Percentiles rank a stretch among this genome's conserved stretches.
These are phyloP conservation scores for Valencia hispanica DNA, from an alignment of 2,797 vertebrate genomes.

Conservation along the genomic window DNA sequence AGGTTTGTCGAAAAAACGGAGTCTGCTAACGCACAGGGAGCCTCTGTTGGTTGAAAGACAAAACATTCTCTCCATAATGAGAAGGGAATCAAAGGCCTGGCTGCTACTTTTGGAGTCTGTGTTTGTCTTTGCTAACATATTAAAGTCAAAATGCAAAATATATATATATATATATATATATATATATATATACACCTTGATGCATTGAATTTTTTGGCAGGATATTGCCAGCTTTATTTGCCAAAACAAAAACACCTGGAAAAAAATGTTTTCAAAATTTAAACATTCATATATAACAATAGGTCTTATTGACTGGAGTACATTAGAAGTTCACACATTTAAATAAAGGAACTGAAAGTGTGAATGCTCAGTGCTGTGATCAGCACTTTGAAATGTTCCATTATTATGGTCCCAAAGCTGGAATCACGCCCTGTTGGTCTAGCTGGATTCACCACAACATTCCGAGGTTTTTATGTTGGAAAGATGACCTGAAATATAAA, in stretches of 20 bases:
- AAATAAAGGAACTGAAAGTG: slow-evolving; percentile 3
- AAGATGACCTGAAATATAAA: not conserved
- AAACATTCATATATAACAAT: slow-evolving; percentile 5
- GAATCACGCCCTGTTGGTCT: not conserved
- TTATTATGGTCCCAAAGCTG: slow-evolving; percentile 8
- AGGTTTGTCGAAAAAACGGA: no score
- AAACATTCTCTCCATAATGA: not conserved
- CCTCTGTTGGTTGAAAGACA: not conserved
- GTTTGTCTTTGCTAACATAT: no score
- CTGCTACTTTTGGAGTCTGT: no score
- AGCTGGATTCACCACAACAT: not conserved
- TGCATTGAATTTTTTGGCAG: not conserved
- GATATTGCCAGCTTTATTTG: not conserved
- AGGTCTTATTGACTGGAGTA: not conserved
- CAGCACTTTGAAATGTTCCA: slow-evolving; percentile 5
- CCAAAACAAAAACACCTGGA: not conserved
- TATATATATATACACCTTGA: not conserved
- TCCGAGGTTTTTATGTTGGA: not conserved
- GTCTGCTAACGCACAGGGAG: not conserved
- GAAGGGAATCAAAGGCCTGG: not conserved
- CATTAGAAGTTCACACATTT: slow-evolving; percentile 25
- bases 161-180: not conserved
- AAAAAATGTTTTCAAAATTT: not conserved
- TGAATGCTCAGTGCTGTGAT: not conserved
- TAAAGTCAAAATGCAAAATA: not conserved